Conservation (phyloP, 1,140 invertebrate genomes). For the Mycetomoellerius zeteki region DNA sequence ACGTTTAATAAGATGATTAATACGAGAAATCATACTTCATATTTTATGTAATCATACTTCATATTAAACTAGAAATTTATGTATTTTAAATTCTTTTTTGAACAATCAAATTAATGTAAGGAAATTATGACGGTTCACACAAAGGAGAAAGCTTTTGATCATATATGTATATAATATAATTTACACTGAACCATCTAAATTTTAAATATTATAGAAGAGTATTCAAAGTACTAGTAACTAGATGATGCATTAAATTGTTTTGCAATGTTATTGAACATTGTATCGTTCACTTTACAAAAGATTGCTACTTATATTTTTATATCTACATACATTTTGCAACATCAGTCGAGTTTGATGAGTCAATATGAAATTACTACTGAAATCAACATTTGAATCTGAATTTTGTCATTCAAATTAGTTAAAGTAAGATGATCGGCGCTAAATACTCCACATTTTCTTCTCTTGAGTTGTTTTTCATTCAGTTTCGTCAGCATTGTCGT, state of each 20-base stretch:
- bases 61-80: not conserved
- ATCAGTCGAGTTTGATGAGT: not conserved
- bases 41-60: too few species aligned
- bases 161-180: too few species aligned
- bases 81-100: not conserved
- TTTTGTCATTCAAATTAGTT: not conserved
- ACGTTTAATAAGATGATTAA: constrained; percentile 44
- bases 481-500: constrained; percentile 83
- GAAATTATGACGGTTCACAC: not conserved
- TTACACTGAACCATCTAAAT: too few species aligned
- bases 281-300: not conserved
- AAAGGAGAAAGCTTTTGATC: not conserved
- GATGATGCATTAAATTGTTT: not conserved
- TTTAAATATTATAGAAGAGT: not conserved
- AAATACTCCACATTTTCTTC: constrained; percentile 78
- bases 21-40: constrained; percentile 1
- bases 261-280: constrained; percentile 2
- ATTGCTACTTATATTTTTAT: not conserved
- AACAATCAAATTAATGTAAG: not conserved
- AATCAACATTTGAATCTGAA: not conserved
- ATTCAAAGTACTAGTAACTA: not conserved
- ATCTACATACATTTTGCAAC: not conserved
- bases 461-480: constrained; percentile 74
- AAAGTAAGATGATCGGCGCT: constrained; percentile 51
- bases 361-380: not conserved